Conservation (phyloP, 2,888 invertebrate genomes). For the Drepana falcataria region DNA sequence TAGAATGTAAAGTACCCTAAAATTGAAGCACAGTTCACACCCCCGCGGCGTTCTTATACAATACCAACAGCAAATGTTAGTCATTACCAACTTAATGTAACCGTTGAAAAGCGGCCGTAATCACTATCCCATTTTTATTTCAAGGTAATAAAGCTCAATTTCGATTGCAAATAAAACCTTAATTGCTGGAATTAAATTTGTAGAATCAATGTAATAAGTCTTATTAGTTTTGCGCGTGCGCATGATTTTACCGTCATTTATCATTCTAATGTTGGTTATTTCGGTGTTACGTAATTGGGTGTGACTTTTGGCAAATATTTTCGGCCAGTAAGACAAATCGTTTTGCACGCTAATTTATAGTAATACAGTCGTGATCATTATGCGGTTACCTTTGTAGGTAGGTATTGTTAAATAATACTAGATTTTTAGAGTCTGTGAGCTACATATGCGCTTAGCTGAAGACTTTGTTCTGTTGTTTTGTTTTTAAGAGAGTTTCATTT, state of each 20-base stretch:
- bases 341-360: conserved; percentile 15
- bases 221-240: conserved; percentile 23
- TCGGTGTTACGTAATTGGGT: conserved; percentile 24
- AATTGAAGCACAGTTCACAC: conserved; percentile 19
- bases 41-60: conserved; percentile 19
- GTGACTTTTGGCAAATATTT: conserved; percentile 26
- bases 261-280: conserved; percentile 24
- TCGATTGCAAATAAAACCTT: conserved; percentile 3
- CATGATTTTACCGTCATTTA: conserved; percentile 19
- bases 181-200: background rate
- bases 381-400: conserved; percentile 2
- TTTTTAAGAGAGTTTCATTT: background rate
- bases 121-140: background rate
- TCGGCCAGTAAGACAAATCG: conserved; percentile 21
- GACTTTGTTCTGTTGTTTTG: background rate
- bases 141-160: background rate
- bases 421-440: background rate
- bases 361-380: conserved; percentile 13
- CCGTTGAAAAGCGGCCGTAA: background rate
- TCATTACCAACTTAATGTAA: background rate
- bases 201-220: conserved; percentile 12
- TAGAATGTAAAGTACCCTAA: conserved; percentile 1
- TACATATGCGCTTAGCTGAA: background rate
- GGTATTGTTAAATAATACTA: conserved; percentile 1
- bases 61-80: conserved; percentile 4